These are phyloP conservation scores for Hermetia illucens DNA, from an alignment of 1,140 invertebrate genomes.

Conservation along the genomic window DNA sequence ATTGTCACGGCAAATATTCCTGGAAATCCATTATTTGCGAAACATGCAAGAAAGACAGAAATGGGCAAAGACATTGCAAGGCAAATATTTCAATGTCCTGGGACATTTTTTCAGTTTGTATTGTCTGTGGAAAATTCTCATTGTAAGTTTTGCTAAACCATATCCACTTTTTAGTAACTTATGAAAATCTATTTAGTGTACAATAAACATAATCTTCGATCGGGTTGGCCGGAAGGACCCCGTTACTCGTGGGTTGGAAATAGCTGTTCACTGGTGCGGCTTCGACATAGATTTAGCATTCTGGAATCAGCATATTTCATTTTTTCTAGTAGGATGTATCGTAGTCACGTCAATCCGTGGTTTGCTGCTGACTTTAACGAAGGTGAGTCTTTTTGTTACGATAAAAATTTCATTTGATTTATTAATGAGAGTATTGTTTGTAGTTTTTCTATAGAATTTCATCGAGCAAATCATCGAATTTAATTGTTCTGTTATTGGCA, in stretches of 20 bases:
- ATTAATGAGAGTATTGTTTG: constrained; percentile 23
- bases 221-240: constrained; percentile 97
- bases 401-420: neutral
- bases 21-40: constrained; percentile 88
- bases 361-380: constrained; percentile 90
- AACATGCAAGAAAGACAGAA: constrained; percentile 86
- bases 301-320: constrained; percentile 98
- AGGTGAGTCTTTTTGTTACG: constrained; percentile 40
- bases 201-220: constrained; percentile 98
- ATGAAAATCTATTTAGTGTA: constrained; percentile 37
- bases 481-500: constrained; percentile 91
- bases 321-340: constrained; percentile 93
- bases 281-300: constrained; percentile 93
- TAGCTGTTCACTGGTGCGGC: constrained; percentile 93
- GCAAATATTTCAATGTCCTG: constrained; percentile 97
- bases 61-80: constrained; percentile 94
- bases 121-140: constrained; percentile 99
- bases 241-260: constrained; percentile 91
- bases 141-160: constrained; percentile 33
- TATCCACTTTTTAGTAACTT: constrained; percentile 1
- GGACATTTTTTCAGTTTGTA: constrained; percentile 99
- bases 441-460: constrained; percentile 99
- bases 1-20: constrained; percentile 82
- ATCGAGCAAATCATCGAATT: constrained; percentile 97
- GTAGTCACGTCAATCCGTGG: constrained; percentile 96